Percentiles rank a stretch among this genome's conserved stretches.
Evolutionary conservation across 2,113 vertebrate genomes (phyloP).

Genomic region (Mormoops blainvillei): DNA sequence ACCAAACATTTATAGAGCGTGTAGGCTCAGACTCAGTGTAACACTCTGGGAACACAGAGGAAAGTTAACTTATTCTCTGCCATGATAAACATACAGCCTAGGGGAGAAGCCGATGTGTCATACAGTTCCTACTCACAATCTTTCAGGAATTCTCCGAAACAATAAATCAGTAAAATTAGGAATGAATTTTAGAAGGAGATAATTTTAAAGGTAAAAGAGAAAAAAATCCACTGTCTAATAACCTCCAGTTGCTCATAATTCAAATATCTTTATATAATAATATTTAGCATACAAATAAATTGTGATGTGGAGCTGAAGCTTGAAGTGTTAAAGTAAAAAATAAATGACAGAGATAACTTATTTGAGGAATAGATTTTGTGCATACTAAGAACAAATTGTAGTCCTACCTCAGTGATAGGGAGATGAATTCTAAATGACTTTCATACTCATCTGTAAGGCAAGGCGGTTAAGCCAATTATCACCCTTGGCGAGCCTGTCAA

Average conservation of each 20-base stretch:
- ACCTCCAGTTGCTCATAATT: slow-evolving; percentile 56
- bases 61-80: neutral
- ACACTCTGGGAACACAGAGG: neutral
- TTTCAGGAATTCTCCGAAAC: neutral
- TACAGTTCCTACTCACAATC: neutral
- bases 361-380: slow-evolving; percentile 63
- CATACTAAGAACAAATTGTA: slow-evolving; percentile 64
- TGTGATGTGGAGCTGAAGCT: slow-evolving; percentile 48
- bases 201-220: slow-evolving; percentile 34
- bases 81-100: neutral
- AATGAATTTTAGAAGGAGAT: slow-evolving; percentile 56
- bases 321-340: slow-evolving; percentile 59
- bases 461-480: slow-evolving; percentile 37
- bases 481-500: slow-evolving; percentile 62
- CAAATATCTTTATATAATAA: slow-evolving; percentile 64
- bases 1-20: neutral
- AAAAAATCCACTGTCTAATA: slow-evolving; percentile 36
- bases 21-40: neutral
- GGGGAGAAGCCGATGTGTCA: neutral
- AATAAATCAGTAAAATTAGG: neutral
- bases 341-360: slow-evolving; percentile 62
- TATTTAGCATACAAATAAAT: slow-evolving; percentile 63
- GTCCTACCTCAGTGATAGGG: slow-evolving; percentile 49
- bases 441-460: slow-evolving; percentile 61
- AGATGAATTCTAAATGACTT: slow-evolving; percentile 68